phyloP scores from a whole-genome alignment of 2,797 vertebrate genomes.

The Acropternis orthonyx region DNA sequence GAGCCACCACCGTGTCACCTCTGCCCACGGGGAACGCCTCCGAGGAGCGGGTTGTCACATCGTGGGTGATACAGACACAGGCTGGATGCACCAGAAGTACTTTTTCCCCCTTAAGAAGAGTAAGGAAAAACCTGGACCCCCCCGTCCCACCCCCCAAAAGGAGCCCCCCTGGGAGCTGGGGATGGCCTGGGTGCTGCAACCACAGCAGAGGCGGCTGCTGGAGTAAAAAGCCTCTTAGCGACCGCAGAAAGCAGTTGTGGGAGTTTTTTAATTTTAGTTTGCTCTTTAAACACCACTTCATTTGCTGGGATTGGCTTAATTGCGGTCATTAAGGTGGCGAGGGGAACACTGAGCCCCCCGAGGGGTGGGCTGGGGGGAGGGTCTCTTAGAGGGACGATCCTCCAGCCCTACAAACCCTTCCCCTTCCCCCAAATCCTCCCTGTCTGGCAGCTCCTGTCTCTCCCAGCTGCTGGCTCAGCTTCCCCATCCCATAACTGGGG shows the following conservation, averaged over 20 bases:
- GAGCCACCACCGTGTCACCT: neutral
- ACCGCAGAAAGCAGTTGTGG: neutral
- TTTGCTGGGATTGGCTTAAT: neutral
- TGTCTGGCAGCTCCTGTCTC: rapidly evolving
- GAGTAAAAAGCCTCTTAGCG: neutral
- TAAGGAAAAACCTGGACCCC: neutral
- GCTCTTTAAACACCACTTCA: neutral
- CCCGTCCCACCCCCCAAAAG: too few species aligned
- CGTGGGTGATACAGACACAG: rapidly evolving
- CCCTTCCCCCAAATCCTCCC: neutral
- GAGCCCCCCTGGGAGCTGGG: rapidly evolving
- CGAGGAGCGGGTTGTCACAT: rapidly evolving
- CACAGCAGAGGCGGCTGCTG: neutral
- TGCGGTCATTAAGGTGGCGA: neutral
- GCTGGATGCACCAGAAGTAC: rapidly evolving
- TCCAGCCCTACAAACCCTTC: neutral
- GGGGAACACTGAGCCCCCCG: neutral
- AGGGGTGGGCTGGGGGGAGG: neutral
- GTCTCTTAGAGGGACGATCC: neutral
- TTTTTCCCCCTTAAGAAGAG: rapidly evolving
- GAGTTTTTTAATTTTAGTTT: neutral
- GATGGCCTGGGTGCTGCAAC: neutral
- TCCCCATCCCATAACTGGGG: neutral
- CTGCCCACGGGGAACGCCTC: neutral
- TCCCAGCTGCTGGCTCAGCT: neutral